Base-by-base conservation (phyloP, 1,140 invertebrate genomes). In the Mesaphorura yosii region DNA sequence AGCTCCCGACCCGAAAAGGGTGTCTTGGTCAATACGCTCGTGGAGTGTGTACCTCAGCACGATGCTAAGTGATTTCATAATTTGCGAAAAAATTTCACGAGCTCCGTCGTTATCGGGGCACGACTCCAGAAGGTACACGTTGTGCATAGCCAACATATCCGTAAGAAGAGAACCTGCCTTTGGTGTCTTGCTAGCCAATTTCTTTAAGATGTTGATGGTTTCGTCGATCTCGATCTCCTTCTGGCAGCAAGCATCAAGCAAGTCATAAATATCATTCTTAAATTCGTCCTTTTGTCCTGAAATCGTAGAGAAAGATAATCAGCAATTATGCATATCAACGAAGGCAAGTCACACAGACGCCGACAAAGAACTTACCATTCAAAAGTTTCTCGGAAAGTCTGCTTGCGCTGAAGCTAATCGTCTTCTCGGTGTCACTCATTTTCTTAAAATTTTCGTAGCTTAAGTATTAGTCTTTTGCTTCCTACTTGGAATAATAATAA, bases 21-120 rank as follows among this genome's bases (percentile, higher is more conserved):
- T 90, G 57, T 97, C 92, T 66, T 89, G 86, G 70, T 97, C 92
- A 59, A 96, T 69, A 59, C 91, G 73, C 70, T 96, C 92, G 66
- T 94, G 29, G 47, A 57, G 45, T 34, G 56, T 15, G 47, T 55
- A 50, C 1, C 49, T 50, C 15, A 60, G 22, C 38, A 55, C 37
- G 19, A 31, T 29, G n/a, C 55, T 31, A 15, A 37, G 49, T 12
- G 39, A 5, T 12, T 29, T 17, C 0, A 49, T 38, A n/a, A 65
- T 65, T 61, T 66, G 55, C 46, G 51, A 52, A 51, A 73, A 79
- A 76, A 70, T 77, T 81, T 71, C 88, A 80, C 31, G 31, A 34
- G n/a, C 31, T 34, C 10, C 31, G 10, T n/a, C 31, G n/a, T 34
- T n/a, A 34, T 34, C 31, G n/a, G 31, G 31, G n/a, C n/a, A n/a